Evolutionary conservation across 2,888 invertebrate genomes (phyloP).

Genomic region (Leucoptera coffeella): DNA sequence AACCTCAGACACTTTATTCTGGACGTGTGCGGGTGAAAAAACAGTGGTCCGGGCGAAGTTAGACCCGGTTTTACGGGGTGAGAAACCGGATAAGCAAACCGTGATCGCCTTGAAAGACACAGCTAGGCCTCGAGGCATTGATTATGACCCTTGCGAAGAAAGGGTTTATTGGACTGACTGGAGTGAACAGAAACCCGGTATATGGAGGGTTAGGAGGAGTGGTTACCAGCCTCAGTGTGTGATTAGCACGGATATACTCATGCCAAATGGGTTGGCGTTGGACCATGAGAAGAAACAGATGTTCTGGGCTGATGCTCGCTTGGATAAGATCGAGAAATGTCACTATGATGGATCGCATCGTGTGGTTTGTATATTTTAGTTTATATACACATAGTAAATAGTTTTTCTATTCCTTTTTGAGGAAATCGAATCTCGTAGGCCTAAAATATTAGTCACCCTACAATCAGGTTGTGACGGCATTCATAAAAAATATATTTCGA

Average conservation of each 20-base stretch:
- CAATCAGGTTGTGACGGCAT: too few species aligned
- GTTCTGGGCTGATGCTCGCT: conserved; percentile 81
- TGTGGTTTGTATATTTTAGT: conserved; percentile 18
- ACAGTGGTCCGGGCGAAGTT: conserved; percentile 14
- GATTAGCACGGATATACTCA: conserved; percentile 71
- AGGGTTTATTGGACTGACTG: conserved; percentile 85
- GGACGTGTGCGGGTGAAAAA: conserved; percentile 79
- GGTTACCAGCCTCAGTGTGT: conserved; percentile 65
- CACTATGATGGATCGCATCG: conserved; percentile 75
- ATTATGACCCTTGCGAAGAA: conserved; percentile 73
- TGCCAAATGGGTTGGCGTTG: conserved; percentile 79
- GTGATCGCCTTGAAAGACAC: conserved; percentile 61
- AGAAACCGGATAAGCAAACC: conserved; percentile 27
- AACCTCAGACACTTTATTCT: conserved; percentile 65
- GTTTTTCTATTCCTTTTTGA: neutral
- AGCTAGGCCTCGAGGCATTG: conserved; percentile 81
- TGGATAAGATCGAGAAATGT: conserved; percentile 78
- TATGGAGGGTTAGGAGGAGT: conserved; percentile 68
- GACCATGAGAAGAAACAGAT: conserved; percentile 69
- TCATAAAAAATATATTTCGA: neutral
- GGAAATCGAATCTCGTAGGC: too few species aligned
- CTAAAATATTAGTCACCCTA: too few species aligned
- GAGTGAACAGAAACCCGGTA: conserved; percentile 72
- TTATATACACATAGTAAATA: neutral
- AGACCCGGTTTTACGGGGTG: too few species aligned